phyloP scores from a whole-genome alignment of 2,797 vertebrate species.

The Acanthurus lineatus region DNA sequence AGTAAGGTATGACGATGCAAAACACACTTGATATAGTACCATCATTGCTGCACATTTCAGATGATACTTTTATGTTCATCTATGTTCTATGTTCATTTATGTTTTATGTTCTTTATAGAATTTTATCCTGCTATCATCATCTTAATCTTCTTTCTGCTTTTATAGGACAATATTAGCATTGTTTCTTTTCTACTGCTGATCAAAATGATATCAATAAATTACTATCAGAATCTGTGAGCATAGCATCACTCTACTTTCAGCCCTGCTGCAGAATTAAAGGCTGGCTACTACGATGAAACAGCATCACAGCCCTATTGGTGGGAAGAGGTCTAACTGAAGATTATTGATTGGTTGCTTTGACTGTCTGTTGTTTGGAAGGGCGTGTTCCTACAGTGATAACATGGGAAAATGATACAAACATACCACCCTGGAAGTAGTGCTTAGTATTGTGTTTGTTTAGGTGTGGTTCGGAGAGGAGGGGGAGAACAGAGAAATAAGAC shows the following conservation, averaged over 20 bases:
- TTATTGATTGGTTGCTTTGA: slow-evolving; percentile 45
- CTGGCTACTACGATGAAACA: slow-evolving; percentile 62
- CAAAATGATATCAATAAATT: slow-evolving; percentile 6
- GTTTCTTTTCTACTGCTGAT: slow-evolving; percentile 8
- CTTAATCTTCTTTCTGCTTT: not conserved
- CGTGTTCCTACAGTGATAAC: slow-evolving; percentile 27
- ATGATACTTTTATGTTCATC: not conserved
- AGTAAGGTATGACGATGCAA: slow-evolving; percentile 1
- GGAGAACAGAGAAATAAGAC: not conserved
- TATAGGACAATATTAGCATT: not conserved
- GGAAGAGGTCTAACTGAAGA: slow-evolving; percentile 7
- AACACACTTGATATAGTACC: not conserved
- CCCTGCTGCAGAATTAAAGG: slow-evolving; percentile 63
- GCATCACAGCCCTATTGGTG: slow-evolving; percentile 61
- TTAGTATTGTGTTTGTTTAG: slow-evolving; percentile 58
- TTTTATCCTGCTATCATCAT: not conserved
- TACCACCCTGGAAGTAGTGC: slow-evolving; percentile 36
- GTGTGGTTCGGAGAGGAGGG: slow-evolving; percentile 61
- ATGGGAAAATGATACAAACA: slow-evolving; percentile 47
- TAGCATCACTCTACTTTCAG: slow-evolving; percentile 31
- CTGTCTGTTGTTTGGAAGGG: slow-evolving; percentile 44
- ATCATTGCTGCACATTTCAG: slow-evolving; percentile 1
- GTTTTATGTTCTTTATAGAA: not conserved
- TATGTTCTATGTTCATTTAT: too few relatives aligned
- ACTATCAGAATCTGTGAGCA: slow-evolving; percentile 34